Percentiles rank a stretch among this genome's conserved stretches.
Conservation (phyloP, 2,797 vertebrate species). For the Rousettus madagascariensis region DNA sequence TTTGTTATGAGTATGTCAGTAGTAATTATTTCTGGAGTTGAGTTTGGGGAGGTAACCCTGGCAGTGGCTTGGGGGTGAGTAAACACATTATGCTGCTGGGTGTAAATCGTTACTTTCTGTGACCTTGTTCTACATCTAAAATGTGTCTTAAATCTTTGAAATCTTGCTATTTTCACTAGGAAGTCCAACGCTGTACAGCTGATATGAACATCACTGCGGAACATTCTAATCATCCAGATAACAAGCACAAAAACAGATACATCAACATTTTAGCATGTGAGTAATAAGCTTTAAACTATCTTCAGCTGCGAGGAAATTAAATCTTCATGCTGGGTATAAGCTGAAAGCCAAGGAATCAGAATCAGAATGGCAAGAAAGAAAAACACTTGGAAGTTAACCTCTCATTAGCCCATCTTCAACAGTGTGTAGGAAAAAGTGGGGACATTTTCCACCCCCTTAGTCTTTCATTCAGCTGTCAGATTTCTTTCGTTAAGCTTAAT, state of each 20-base stretch:
- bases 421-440: neutral
- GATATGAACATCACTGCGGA: slow-evolving; percentile 99
- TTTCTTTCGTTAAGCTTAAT: neutral
- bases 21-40: neutral
- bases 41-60: neutral
- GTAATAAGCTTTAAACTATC: slow-evolving; percentile 79
- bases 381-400: neutral
- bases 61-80: neutral
- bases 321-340: neutral
- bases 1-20: neutral
- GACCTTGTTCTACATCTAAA: neutral
- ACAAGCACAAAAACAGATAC: slow-evolving; percentile 99
- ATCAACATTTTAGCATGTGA: slow-evolving; percentile 99
- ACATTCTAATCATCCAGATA: slow-evolving; percentile 98
- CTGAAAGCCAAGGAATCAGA: slow-evolving; percentile 6
- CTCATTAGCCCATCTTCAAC: neutral
- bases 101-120: neutral
- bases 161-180: slow-evolving; percentile 84
- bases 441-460: neutral
- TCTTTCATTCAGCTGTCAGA: neutral
- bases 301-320: neutral
- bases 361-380: neutral
- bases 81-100: neutral
- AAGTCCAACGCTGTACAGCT: slow-evolving; percentile 95
- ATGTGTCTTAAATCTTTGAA: slow-evolving; percentile 13